phyloP scores from a whole-genome alignment of 2,113 vertebrate species.

The Muscicapa adusta region DNA sequence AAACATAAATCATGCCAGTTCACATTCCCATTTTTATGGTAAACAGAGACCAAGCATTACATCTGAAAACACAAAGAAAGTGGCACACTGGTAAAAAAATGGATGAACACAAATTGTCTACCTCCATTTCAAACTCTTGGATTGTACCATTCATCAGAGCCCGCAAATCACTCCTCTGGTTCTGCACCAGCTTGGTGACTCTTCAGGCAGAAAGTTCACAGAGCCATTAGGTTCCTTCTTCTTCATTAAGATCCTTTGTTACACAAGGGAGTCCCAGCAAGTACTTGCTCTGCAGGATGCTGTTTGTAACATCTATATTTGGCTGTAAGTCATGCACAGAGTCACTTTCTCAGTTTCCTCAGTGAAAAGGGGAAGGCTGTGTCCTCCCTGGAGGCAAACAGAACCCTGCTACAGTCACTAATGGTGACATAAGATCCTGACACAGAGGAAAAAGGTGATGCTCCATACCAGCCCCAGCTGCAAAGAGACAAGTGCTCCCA shows the following conservation, averaged over 20 bases:
- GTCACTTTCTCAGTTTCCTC: not conserved
- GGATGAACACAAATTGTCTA: not conserved
- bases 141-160: not conserved
- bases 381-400: not conserved
- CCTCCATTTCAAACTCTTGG: not conserved
- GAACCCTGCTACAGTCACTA: not conserved
- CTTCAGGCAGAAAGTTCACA: not conserved
- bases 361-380: not conserved
- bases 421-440: not conserved
- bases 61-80: not conserved
- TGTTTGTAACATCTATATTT: not conserved
- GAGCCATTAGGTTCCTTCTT: not conserved
- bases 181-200: not conserved
- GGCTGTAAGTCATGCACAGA: not conserved
- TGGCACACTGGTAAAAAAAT: not conserved
- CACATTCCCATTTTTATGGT: not conserved
- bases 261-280: not conserved
- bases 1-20: not conserved
- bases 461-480: not conserved
- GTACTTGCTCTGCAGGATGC: not conserved
- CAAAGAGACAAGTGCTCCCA: not conserved
- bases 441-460: not conserved
- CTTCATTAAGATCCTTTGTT: not conserved
- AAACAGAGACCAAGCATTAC: not conserved
- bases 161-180: not conserved